Evolutionary conservation across 2,113 vertebrate species (phyloP).

Genomic region (Notechis scutatus): DNA sequence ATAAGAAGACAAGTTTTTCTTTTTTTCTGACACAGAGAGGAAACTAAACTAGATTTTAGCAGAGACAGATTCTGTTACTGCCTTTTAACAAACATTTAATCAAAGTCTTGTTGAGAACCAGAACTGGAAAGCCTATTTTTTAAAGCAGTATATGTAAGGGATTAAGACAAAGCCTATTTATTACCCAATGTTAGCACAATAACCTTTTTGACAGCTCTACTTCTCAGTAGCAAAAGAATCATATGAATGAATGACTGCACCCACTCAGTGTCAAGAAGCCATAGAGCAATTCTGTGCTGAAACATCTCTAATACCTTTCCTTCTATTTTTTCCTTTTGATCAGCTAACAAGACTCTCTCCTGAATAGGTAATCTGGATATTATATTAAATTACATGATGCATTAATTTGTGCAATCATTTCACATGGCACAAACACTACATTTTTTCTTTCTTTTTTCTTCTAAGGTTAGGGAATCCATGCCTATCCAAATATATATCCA

Average conservation of each 20-base stretch:
- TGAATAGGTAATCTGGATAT: slow-evolving; percentile 18
- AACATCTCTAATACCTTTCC: not conserved
- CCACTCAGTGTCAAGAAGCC: slow-evolving; percentile 9
- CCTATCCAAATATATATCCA: not conserved
- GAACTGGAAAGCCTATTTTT: slow-evolving; percentile 22
- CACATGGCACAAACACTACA: not conserved
- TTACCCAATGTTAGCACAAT: not conserved
- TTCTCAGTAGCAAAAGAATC: not conserved
- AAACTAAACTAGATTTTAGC: slow-evolving; percentile 6
- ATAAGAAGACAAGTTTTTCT: not conserved
- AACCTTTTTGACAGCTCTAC: slow-evolving; percentile 13
- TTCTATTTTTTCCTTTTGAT: slow-evolving; percentile 17
- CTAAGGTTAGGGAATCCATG: not conserved
- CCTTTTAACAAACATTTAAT: slow-evolving; percentile 38
- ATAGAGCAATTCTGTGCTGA: not conserved
- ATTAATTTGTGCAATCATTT: not conserved
- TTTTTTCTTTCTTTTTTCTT: not conserved
- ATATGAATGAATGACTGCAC: slow-evolving; percentile 14
- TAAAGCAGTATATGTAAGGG: slow-evolving; percentile 19
- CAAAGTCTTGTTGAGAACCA: slow-evolving; percentile 22
- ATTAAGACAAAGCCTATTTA: slow-evolving; percentile 1
- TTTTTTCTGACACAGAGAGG: not conserved
- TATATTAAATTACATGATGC: not conserved
- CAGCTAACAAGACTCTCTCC: not conserved
- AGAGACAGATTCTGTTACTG: not conserved